Evolutionary conservation across 2,113 vertebrate genomes (phyloP), one percentile per base, ranked within the genome.

Genomic region (Carassius carassius): DNA sequence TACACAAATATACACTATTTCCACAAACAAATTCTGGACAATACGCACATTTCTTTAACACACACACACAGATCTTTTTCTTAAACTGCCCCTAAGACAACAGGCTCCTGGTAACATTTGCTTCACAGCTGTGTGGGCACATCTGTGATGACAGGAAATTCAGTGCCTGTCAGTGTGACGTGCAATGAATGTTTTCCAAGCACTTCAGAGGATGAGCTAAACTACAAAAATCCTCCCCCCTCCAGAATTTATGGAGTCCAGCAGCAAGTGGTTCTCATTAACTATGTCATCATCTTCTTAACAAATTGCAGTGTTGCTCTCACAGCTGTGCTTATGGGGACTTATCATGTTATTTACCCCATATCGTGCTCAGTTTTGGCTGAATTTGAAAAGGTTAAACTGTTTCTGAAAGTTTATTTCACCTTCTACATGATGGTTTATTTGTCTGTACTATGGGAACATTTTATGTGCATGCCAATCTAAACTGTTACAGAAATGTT

Each of bases 241-340:
- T 81, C 81, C 84, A 89, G 35, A 90, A 92, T 92, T 94, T 94
- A 96, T 96, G 93, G 95, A 95, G 94, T 95, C 93, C 89, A 91
- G 91, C 89, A 91, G 92, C 96, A 96, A 97, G 94, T 96, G 97
- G 94, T 97, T 97, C 93, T 95, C 93, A 96, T 98, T 97, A 96
- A 93, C 93, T 93, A 93, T 95, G 95, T 97, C 95, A 95, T 96
- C 94, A 95, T 96, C 94, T 95, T 94, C 91, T 90, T 95, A 95
- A 96, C 95, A 96, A 96, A 98, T 96, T 92, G 93, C 92, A 92
- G 92, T 87, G 89, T 91, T 94, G 92, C 91, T 92, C 92, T 91
- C 92, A 89, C 94, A 96, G 96, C 95, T 91, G 91, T 91, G 92
- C 76, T 87, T 86, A 63, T 78, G 84, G 78, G 76, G 81, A 67